Conservation (phyloP, 2,888 invertebrate species). For the Standfussiana lucernea region DNA sequence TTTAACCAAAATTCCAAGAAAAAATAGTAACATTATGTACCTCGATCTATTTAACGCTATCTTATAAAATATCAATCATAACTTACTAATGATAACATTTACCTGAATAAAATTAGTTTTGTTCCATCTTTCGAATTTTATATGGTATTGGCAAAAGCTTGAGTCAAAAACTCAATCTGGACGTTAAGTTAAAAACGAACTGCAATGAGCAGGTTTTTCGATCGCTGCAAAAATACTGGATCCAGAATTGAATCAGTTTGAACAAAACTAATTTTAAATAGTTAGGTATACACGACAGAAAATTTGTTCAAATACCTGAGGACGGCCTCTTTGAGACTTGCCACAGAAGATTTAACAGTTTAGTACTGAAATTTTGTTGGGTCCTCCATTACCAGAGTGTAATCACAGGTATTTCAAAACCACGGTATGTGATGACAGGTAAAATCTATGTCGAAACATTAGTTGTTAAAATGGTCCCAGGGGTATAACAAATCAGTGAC, state of each 20-base stretch:
- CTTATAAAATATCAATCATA: slow-evolving; percentile 74
- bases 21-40: slow-evolving; percentile 64
- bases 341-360: slow-evolving; percentile 3
- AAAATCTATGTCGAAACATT: not conserved
- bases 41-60: slow-evolving; percentile 68
- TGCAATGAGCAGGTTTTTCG: not conserved
- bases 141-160: not conserved
- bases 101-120: slow-evolving; percentile 56
- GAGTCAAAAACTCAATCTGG: not conserved
- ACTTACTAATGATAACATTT: slow-evolving; percentile 66
- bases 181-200: not conserved
- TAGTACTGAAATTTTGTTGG: not conserved
- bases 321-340: slow-evolving; percentile 14
- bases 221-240: not conserved
- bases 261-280: slow-evolving; percentile 61
- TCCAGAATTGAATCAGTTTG: not conserved
- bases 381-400: slow-evolving; percentile 5
- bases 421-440: not conserved
- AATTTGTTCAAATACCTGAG: slow-evolving; percentile 55
- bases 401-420: slow-evolving; percentile 26
- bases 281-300: slow-evolving; percentile 37
- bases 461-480: slow-evolving; percentile 1
- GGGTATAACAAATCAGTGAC: not conserved
- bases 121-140: slow-evolving; percentile 5
- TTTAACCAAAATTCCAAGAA: slow-evolving; percentile 66